These are phyloP conservation scores for Perizoma flavofasciatum DNA, from an alignment of 2,888 invertebrate species.

Conservation along the genomic window DNA sequence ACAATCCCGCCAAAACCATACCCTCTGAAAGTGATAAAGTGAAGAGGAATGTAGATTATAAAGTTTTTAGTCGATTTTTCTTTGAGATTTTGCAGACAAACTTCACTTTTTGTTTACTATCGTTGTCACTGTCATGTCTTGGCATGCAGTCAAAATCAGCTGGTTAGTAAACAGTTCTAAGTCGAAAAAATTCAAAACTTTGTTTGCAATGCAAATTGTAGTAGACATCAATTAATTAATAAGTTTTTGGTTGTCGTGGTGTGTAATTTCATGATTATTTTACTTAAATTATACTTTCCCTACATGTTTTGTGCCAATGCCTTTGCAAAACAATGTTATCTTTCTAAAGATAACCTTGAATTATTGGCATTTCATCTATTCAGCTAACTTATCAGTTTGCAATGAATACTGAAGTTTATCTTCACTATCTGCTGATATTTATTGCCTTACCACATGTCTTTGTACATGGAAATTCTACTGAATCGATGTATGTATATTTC, in stretches of 20 bases:
- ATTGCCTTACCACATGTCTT: slow-evolving; percentile 18
- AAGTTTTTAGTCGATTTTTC: background rate
- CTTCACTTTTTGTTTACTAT: too few species aligned
- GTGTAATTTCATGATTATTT: slow-evolving; percentile 4
- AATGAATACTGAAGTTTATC: slow-evolving; percentile 19
- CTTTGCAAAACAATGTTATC: slow-evolving; percentile 10
- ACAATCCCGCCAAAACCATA: slow-evolving; percentile 7
- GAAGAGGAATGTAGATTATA: background rate
- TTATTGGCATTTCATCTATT: slow-evolving; percentile 4
- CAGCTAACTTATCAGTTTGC: slow-evolving; percentile 10
- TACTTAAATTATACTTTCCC: background rate
- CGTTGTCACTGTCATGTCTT: too few species aligned
- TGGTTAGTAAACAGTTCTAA: background rate
- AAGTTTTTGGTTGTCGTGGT: background rate
- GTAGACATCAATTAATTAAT: too few species aligned
- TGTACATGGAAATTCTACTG: slow-evolving; percentile 20
- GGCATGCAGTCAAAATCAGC: too few species aligned
- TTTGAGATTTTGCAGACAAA: too few species aligned
- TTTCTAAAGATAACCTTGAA: slow-evolving; percentile 31
- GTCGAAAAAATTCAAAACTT: background rate
- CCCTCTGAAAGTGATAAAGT: background rate
- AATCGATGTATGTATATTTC: slow-evolving; percentile 20
- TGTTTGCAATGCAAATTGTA: too few species aligned
- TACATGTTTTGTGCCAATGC: background rate
- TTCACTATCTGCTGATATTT: slow-evolving; percentile 18